Conservation (phyloP, 1,140 invertebrate genomes). For the Drosophila nasuta region DNA sequence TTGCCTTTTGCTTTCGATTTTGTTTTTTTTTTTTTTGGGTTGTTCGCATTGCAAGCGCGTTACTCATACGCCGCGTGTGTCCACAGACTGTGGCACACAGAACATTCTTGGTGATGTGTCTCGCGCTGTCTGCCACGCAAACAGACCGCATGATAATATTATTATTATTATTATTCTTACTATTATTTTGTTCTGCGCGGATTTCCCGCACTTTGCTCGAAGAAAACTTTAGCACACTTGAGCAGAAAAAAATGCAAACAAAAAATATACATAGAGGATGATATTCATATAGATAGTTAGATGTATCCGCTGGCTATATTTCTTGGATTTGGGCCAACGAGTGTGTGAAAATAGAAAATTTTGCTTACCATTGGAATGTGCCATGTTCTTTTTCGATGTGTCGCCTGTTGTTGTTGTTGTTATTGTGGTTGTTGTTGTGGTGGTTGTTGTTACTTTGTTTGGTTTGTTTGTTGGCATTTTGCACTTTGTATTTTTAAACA, state of each 20-base stretch:
- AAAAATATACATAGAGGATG: slow-evolving; percentile 41
- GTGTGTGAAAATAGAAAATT: slow-evolving; percentile 79
- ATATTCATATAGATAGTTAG: slow-evolving; percentile 42
- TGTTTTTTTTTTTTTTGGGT: slow-evolving; percentile 5
- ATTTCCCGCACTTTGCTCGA: slow-evolving; percentile 63
- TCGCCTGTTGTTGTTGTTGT: slow-evolving; percentile 17
- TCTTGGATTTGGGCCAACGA: slow-evolving; percentile 80
- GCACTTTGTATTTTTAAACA: slow-evolving; percentile 76
- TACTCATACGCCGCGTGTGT: slow-evolving; percentile 57
- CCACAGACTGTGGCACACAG: slow-evolving; percentile 13
- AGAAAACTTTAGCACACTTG: slow-evolving; percentile 24
- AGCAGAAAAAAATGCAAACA: slow-evolving; percentile 19
- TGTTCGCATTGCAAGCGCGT: slow-evolving; percentile 35
- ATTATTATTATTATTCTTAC: slow-evolving; percentile 50
- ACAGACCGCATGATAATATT: slow-evolving; percentile 42
- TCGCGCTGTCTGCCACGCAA: slow-evolving; percentile 16
- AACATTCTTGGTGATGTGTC: slow-evolving; percentile 8
- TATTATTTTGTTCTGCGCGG: slow-evolving; percentile 60
- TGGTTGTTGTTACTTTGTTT: slow-evolving; percentile 48
- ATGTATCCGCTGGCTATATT: slow-evolving; percentile 68
- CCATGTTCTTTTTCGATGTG: slow-evolving; percentile 49
- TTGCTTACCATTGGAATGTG: slow-evolving; percentile 70
- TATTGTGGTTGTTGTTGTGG: slow-evolving; percentile 28
- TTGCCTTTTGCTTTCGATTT: no score
- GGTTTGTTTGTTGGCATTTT: slow-evolving; percentile 48